These are phyloP conservation scores for Orchestes rusci DNA, from an alignment of 2,888 invertebrate genomes.

Conservation along the genomic window DNA sequence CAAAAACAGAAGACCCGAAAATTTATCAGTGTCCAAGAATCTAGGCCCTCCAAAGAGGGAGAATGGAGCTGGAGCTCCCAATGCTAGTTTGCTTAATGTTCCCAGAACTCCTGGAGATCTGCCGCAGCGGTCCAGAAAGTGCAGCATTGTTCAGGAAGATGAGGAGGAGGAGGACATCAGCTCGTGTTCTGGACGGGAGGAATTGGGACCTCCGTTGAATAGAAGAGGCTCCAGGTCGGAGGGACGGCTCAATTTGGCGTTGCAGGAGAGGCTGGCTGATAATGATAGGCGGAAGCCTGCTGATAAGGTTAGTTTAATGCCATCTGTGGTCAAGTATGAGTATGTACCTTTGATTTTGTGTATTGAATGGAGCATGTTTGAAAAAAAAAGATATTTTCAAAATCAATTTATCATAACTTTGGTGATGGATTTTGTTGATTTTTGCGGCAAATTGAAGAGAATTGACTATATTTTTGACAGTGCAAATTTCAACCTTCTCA, in stretches of 20 bases:
- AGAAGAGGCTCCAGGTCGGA: slow-evolving; percentile 73
- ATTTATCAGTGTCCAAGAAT: slow-evolving; percentile 40
- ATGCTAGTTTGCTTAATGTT: slow-evolving; percentile 49
- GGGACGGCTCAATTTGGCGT: slow-evolving; percentile 64
- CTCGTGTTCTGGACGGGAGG: slow-evolving; percentile 53
- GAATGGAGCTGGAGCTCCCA: slow-evolving; percentile 30
- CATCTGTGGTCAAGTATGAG: too few species aligned
- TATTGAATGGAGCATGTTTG: too few species aligned
- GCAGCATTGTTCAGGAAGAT: slow-evolving; percentile 88
- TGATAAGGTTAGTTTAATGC: slow-evolving; percentile 12
- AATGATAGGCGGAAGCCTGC: slow-evolving; percentile 47
- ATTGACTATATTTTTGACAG: too few species aligned
- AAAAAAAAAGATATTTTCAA: too few species aligned
- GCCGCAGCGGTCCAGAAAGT: slow-evolving; percentile 69
- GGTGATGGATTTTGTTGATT: too few species aligned
- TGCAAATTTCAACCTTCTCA: too few species aligned
- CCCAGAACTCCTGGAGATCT: slow-evolving; percentile 63
- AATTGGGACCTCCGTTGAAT: slow-evolving; percentile 49
- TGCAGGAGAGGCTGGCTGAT: slow-evolving; percentile 53
- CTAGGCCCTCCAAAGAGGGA: slow-evolving; percentile 27
- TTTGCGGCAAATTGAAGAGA: too few species aligned
- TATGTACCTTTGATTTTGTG: too few species aligned
- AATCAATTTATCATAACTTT: too few species aligned
- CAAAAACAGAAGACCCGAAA: slow-evolving; percentile 42
- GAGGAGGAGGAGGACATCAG: slow-evolving; percentile 79